phyloP scores from a whole-genome alignment of 2,113 vertebrate species.

The Microcebus tavaratra region DNA sequence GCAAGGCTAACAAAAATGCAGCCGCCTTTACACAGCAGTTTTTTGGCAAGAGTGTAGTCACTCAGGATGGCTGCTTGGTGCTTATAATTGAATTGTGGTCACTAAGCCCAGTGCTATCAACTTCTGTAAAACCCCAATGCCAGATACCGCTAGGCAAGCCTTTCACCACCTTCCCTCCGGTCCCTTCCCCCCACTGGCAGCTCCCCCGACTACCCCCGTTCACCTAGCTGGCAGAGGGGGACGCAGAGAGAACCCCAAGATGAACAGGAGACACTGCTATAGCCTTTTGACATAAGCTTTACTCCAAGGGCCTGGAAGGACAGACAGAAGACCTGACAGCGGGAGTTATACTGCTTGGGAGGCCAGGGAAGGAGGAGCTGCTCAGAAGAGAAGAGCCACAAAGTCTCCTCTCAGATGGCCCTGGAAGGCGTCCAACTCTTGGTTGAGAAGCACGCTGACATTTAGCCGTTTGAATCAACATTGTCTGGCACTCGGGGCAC shows the following conservation, averaged over 20 bases:
- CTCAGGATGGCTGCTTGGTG: conserved; percentile 48
- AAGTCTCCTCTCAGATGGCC: conserved; percentile 72
- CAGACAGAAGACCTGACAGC: conserved; percentile 77
- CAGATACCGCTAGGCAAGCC: conserved; percentile 56
- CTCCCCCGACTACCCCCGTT: neutral
- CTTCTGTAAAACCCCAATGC: conserved; percentile 78
- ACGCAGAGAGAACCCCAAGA: conserved; percentile 71
- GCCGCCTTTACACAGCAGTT: conserved; percentile 75
- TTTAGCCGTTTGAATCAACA: conserved; percentile 79
- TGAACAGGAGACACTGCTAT: conserved; percentile 48
- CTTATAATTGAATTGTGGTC: conserved; percentile 82
- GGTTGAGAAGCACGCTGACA: conserved; percentile 83
- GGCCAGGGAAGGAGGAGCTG: conserved; percentile 57
- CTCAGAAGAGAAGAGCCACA: conserved; percentile 71
- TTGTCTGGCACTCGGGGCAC: conserved; percentile 76
- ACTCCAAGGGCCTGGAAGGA: conserved; percentile 75
- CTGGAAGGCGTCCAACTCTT: conserved; percentile 77
- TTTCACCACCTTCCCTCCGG: conserved; percentile 59
- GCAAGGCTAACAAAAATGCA: conserved; percentile 76
- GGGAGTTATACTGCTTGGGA: conserved; percentile 66
- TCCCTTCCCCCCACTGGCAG: neutral
- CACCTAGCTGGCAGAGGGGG: conserved; percentile 14
- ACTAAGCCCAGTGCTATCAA: conserved; percentile 80
- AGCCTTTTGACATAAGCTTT: conserved; percentile 62
- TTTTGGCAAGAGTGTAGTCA: conserved; percentile 80